Evolutionary conservation across 2,888 invertebrate species (phyloP), one percentile per base, ranked within the genome.

Genomic region (Amitus sp.): DNA sequence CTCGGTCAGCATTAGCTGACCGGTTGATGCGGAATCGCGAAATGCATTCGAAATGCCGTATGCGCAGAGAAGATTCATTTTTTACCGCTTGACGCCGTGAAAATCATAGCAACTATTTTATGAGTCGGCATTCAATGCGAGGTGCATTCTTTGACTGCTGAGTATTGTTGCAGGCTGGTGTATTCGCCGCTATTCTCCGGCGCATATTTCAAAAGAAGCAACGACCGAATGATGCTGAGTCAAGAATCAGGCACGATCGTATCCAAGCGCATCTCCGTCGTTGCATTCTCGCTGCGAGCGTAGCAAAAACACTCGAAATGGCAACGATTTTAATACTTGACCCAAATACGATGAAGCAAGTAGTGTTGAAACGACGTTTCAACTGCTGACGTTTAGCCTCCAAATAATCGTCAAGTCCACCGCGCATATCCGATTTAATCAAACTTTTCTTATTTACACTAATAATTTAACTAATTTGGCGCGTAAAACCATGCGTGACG

Each of bases 311-410:
- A 27, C 43, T 43, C 23, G 7, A 43, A 43, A 43, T 43, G 43
- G 43, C 43, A 43, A n/a, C 43, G 43, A 43, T 43, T 43, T 43
- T 13, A 43, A 43, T 43, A 43, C 43, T 43, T 43, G 43, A 43
- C 43, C 43, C 43, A 27, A 43, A 43, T 43, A 13, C 43, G 43
- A 23, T 23, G 43, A 13, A 23, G 23, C 43, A 43, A 20, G 43
- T 43, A 12, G 13, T 13, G 23, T 13, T 43, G 43, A 43, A 43
- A 43, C 43, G 27, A 43, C 43, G 27, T 23, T 27, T 43, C 23
- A 27, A 12, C 10, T 27, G 23, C 1, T 27, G 43, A 43, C 43
- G 42, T 7, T 3, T 39, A 15, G 39, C 7, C 15, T 12, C 39
- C 17, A 17, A 15, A 23, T 13, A 37, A n/a, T n/a, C n/a, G n/a